Evolutionary conservation across 2,797 vertebrate species (phyloP), one percentile per base, ranked within the genome.

Genomic region (Pseudomugil gertrudae): DNA sequence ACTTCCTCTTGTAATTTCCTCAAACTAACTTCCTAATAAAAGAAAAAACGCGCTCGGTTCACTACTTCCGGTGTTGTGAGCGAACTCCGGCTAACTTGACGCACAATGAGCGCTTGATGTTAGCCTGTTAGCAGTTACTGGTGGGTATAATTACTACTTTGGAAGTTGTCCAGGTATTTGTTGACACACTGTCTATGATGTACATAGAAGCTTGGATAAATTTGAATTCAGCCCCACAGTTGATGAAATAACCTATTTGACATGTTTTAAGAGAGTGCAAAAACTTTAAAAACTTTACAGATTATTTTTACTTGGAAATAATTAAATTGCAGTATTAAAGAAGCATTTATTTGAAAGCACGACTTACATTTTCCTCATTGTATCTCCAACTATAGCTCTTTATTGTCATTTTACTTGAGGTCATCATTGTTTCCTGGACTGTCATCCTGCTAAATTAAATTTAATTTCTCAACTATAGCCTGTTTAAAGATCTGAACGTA

Each of bases 51-150:
- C 14, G 2, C 2, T 32, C 17, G 21, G 24, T 36, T 5, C 2
- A 1, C 0, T 52, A 71, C 56, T 81, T 87, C 84, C 79, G 80
- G 67, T 68, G 9, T 8, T n/a, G 8, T 9, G 24, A 1, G 26
- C 26, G 1, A 0, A 32, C 5, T 26, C 0, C 27, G 10, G 29
- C 8, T 0, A 70, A 6, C 73, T 86, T 88, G 69, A 81, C 64
- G 15, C 35, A 29, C 29, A 24, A 3, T 1, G 17, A 27, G 29
- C 45, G 23, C 45, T 50, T 9, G 1, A 40, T 68, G 76, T 55
- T 85, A 84, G 65, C 57, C 30, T 19, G 63, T 72, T 84, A 84
- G 79, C 74, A 56, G 52, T 70, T 69, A 5, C 61, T 43, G 24
- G 15, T 14, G 26, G 48, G 10, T 15, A 0, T 23, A 32, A 26